These are phyloP conservation scores for Cyclophora albipunctata DNA, from an alignment of 2,888 invertebrate genomes.

Conservation along the genomic window DNA sequence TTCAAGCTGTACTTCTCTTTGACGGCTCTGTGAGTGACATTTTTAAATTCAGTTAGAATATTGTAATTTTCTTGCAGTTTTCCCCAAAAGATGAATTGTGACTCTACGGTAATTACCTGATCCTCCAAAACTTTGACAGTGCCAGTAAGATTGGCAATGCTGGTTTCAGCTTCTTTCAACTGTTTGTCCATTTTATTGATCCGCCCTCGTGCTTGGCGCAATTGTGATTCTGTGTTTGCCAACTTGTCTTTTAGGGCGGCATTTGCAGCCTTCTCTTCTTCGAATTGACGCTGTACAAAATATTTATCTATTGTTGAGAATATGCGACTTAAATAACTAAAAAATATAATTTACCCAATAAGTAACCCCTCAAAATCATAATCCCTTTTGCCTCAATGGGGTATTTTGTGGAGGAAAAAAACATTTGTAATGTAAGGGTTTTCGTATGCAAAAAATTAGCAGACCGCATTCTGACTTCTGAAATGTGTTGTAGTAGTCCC, in stretches of 20 bases:
- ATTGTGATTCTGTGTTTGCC: conserved; percentile 45
- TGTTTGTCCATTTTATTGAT: conserved; percentile 63
- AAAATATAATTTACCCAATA: too few species aligned
- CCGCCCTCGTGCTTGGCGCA: conserved; percentile 49
- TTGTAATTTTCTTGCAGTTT: too few species aligned
- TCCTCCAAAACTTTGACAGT: conserved; percentile 63
- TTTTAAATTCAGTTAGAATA: too few species aligned
- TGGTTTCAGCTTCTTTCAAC: conserved; percentile 60
- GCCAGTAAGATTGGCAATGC: conserved; percentile 54
- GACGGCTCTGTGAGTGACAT: conserved; percentile 45
- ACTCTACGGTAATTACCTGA: conserved; percentile 36
- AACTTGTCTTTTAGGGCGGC: conserved; percentile 46
- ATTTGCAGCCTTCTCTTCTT: conserved; percentile 48
- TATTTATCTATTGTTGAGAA: not conserved
- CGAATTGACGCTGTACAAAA: conserved; percentile 37
- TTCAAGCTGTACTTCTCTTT: conserved; percentile 59
- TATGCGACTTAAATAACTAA: too few species aligned
- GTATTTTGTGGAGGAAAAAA: not conserved
- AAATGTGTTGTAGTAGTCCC: too few species aligned
- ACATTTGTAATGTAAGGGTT: too few species aligned
- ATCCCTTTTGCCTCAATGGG: too few species aligned
- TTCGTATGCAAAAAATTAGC: too few species aligned
- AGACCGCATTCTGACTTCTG: too few species aligned
- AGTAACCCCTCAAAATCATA: too few species aligned
- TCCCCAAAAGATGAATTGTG: too few species aligned